A percentile compares a stretch with the other conserved stretches of the same genome.
phyloP scores from a whole-genome alignment of 1,140 invertebrate species.

The Drosophila sp. region DNA sequence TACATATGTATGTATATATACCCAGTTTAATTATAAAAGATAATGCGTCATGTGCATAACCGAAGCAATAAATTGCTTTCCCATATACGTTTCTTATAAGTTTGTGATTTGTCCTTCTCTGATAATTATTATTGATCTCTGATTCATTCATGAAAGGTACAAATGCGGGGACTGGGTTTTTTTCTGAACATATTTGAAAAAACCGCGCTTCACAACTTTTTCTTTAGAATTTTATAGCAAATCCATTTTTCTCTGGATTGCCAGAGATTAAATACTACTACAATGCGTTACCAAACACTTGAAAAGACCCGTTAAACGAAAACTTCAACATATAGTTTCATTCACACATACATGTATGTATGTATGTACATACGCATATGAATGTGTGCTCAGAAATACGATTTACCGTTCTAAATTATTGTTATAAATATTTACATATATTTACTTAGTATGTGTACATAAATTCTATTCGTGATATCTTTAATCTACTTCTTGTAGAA shows the following conservation, averaged over 20 bases:
- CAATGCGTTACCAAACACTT: no score
- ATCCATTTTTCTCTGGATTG: no score
- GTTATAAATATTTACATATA: not conserved
- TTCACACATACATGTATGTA: not conserved
- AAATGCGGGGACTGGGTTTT: no score
- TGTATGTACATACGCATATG: not conserved
- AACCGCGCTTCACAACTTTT: no score
- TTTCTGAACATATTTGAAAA: no score
- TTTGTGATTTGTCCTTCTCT: conserved; percentile 28
- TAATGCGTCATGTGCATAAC: conserved; percentile 53
- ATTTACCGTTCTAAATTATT: not conserved
- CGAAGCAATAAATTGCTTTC: conserved; percentile 17
- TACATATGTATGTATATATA: not conserved
- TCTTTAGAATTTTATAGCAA: no score
- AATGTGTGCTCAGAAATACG: not conserved
- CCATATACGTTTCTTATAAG: conserved; percentile 39
- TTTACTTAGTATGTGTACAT: not conserved
- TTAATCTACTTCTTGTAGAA: not conserved
- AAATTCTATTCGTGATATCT: no score
- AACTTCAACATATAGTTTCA: no score
- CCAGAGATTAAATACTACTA: no score
- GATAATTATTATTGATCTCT: not conserved
- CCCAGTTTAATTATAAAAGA: conserved; percentile 1
- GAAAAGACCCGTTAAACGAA: no score
- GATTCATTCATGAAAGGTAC: conserved; percentile 15